A percentile compares a stretch with the other conserved stretches of the same genome.
Evolutionary conservation across 1,140 invertebrate genomes (phyloP).

Genomic region (Mercenaria mercenaria): DNA sequence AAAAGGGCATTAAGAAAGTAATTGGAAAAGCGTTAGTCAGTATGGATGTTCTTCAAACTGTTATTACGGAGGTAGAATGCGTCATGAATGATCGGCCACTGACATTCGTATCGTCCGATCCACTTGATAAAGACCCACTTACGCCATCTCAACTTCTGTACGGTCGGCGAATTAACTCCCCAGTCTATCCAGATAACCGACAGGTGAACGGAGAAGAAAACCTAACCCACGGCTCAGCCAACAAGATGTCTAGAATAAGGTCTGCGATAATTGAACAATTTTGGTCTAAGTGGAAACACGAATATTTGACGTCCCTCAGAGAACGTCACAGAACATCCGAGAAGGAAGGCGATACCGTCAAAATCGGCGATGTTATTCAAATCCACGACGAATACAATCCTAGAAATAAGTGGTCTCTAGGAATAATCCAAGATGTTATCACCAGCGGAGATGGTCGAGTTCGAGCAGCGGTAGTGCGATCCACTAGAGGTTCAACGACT

Average conservation of each 20-base stretch:
- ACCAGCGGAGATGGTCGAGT: too few relatives aligned
- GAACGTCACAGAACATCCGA: too few relatives aligned
- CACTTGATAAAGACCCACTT: background rate
- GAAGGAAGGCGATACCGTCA: too few relatives aligned
- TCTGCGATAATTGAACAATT: background rate
- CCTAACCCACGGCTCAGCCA: background rate
- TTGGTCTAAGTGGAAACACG: background rate
- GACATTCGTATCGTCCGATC: background rate
- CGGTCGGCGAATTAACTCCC: background rate
- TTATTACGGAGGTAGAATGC: conserved; percentile 12
- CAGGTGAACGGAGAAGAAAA: background rate
- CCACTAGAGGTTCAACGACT: too few relatives aligned
- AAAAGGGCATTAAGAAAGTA: background rate
- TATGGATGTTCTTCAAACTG: too few relatives aligned
- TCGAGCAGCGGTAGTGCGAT: too few relatives aligned
- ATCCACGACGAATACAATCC: too few relatives aligned
- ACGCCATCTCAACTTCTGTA: background rate
- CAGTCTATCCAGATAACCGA: background rate
- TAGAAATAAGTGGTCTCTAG: too few relatives aligned
- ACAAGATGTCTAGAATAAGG: background rate
- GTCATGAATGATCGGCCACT: conserved; percentile 11
- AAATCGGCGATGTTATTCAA: too few relatives aligned
- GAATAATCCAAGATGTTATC: too few relatives aligned
- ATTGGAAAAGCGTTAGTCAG: background rate
- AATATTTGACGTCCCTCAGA: background rate